A percentile compares a stretch with the other conserved stretches of the same genome.
Evolutionary conservation across 2,113 vertebrate genomes (phyloP).

Genomic region (Phalacrocorax carbo): DNA sequence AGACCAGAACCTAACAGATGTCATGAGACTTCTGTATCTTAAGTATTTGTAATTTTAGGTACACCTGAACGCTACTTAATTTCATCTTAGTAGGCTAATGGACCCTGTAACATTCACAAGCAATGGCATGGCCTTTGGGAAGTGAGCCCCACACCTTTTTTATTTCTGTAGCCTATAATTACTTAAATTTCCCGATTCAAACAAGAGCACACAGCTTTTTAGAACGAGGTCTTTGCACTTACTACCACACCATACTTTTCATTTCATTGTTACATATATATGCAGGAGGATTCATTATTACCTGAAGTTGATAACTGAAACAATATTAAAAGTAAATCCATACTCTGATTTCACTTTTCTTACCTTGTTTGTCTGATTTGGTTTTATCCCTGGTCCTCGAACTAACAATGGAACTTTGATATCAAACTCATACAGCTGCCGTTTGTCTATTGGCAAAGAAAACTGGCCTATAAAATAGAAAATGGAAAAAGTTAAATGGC

Average conservation of each 20-base stretch:
- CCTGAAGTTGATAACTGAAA: neutral
- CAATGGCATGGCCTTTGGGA: neutral
- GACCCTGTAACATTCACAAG: neutral
- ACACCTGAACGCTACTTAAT: neutral
- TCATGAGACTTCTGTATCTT: neutral
- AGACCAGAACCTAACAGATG: neutral
- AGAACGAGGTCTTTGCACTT: neutral
- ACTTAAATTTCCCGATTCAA: neutral
- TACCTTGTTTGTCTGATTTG: slow-evolving; percentile 91
- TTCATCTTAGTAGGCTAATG: neutral
- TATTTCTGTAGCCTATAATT: neutral
- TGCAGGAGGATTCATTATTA: neutral
- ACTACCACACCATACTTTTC: neutral
- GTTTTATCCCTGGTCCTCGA: slow-evolving; percentile 91
- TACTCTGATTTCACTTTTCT: neutral
- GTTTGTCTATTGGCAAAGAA: slow-evolving; percentile 94
- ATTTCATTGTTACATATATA: neutral
- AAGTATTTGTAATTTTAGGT: neutral
- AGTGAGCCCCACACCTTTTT: neutral
- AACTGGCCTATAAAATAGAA: slow-evolving; percentile 84
- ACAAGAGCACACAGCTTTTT: neutral
- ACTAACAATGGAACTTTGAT: slow-evolving; percentile 95
- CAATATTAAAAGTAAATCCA: neutral
- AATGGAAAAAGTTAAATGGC: neutral
- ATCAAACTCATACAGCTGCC: slow-evolving; percentile 97